Evolutionary conservation across 2,888 invertebrate genomes (phyloP).

Genomic region (Allacma fusca): DNA sequence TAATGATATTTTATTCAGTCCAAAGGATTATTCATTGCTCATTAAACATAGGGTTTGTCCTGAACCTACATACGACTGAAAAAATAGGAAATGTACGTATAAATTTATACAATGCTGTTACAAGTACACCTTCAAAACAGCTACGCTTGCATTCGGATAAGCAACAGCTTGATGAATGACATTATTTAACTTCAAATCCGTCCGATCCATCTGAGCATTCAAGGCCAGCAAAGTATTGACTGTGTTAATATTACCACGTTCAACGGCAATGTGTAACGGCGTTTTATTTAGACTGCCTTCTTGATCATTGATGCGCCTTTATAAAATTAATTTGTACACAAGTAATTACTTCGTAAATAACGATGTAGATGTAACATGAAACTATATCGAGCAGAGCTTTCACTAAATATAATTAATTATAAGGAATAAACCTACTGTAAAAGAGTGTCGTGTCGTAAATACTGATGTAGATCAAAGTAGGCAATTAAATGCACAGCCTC

Average conservation of each 20-base stretch:
- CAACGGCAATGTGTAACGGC: slow-evolving; percentile 56
- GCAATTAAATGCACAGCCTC: slow-evolving; percentile 53
- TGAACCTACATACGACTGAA: no score
- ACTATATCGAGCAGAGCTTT: no score
- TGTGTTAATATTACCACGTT: slow-evolving; percentile 34
- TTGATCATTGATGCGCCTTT: slow-evolving; percentile 47
- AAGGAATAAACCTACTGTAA: neutral
- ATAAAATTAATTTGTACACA: neutral
- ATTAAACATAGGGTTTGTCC: no score
- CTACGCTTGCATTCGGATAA: neutral
- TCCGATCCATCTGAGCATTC: slow-evolving; percentile 76
- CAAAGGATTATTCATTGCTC: neutral
- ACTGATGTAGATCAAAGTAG: slow-evolving; percentile 47
- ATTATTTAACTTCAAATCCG: slow-evolving; percentile 83
- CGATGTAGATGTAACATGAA: no score
- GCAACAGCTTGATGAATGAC: slow-evolving; percentile 86
- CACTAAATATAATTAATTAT: neutral
- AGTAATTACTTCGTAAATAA: neutral
- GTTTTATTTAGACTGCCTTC: slow-evolving; percentile 48
- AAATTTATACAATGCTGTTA: no score
- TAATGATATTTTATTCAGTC: slow-evolving; percentile 2
- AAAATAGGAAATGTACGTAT: no score
- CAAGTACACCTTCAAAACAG: slow-evolving; percentile 41
- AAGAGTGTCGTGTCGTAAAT: slow-evolving; percentile 37
- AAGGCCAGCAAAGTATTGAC: slow-evolving; percentile 80